Evolutionary conservation across 1,140 invertebrate species (phyloP).

Genomic region (Drosophila mayri): DNA sequence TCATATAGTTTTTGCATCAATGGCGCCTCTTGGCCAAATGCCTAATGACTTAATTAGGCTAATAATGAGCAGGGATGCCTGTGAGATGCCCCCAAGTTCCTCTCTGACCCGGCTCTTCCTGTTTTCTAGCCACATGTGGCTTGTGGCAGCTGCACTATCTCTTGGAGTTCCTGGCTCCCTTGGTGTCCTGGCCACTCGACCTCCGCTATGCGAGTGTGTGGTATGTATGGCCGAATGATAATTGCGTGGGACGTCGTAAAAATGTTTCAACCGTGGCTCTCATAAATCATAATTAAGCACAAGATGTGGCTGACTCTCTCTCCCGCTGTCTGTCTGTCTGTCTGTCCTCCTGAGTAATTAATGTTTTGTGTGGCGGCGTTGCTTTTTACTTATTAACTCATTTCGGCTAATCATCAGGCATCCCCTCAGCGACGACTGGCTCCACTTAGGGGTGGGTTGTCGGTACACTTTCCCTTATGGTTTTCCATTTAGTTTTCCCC

Average conservation of each 20-base stretch:
- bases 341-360: constrained; percentile 50
- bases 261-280: constrained; percentile 68
- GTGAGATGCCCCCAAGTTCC: neutral
- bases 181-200: constrained; percentile 27
- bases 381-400: constrained; percentile 68
- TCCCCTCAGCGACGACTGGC: constrained; percentile 17
- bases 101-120: neutral
- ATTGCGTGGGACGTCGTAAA: constrained; percentile 67
- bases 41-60: constrained; percentile 80
- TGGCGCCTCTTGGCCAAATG: constrained; percentile 55
- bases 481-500: constrained; percentile 5
- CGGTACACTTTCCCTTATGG: neutral
- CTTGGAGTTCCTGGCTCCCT: neutral
- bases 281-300: constrained; percentile 80
- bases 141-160: constrained; percentile 56
- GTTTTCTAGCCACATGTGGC: constrained; percentile 17
- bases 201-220: constrained; percentile 10
- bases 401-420: constrained; percentile 68
- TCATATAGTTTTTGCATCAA: constrained; percentile 76
- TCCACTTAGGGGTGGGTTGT: neutral
- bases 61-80: constrained; percentile 52
- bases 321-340: no score
- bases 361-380: constrained; percentile 52
- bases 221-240: constrained; percentile 29
- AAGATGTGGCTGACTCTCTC: constrained; percentile 47